Conservation (phyloP, 2,113 vertebrate genomes). For the Brachyhypopomus gauderio region DNA sequence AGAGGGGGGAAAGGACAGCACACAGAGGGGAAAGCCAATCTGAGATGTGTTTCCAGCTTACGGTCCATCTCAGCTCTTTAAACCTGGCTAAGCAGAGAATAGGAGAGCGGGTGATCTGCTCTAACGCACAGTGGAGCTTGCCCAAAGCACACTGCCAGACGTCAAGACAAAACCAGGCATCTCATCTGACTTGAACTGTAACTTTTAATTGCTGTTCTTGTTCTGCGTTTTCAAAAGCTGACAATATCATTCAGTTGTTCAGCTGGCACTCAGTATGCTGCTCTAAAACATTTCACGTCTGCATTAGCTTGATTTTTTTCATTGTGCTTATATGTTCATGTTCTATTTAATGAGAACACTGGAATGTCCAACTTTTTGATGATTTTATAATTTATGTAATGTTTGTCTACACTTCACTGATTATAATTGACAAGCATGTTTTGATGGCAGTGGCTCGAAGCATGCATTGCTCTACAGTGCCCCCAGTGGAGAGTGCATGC, state of each 20-base stretch:
- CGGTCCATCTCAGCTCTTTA: conserved; percentile 19
- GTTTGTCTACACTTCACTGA: too few relatives aligned
- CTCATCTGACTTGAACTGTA: conserved; percentile 9
- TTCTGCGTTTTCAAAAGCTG: neutral
- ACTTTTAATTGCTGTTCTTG: too few relatives aligned
- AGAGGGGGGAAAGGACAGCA: neutral
- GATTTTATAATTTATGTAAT: too few relatives aligned
- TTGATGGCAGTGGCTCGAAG: neutral
- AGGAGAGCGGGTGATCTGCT: neutral
- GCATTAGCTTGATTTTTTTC: too few relatives aligned
- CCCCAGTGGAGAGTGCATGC: conserved; percentile 19
- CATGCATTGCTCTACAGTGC: neutral
- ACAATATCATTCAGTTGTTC: too few relatives aligned
- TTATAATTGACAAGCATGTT: too few relatives aligned
- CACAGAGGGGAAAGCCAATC: conserved; percentile 32
- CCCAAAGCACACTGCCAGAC: neutral
- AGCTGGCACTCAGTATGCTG: too few relatives aligned
- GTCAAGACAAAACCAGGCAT: neutral
- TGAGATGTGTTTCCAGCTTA: conserved; percentile 27
- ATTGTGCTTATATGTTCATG: too few relatives aligned
- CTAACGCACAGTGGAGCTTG: neutral
- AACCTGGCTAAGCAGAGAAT: conserved; percentile 36
- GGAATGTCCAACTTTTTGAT: too few relatives aligned
- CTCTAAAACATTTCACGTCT: too few relatives aligned
- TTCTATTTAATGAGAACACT: too few relatives aligned